Evolutionary conservation across 2,888 invertebrate species (phyloP).

Genomic region (Dilophus febrilis): DNA sequence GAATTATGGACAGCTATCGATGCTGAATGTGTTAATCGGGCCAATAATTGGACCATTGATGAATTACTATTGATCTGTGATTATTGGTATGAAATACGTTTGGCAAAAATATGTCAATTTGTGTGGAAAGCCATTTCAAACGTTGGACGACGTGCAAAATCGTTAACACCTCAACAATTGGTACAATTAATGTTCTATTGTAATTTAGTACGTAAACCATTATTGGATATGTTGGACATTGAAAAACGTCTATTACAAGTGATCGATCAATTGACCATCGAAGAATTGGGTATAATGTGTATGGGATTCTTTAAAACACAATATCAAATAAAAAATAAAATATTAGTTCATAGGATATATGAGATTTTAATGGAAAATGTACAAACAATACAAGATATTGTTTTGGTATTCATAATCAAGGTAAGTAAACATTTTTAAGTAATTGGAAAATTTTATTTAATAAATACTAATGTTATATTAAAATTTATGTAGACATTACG

Average conservation of each 20-base stretch:
- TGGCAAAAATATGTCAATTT: constrained; percentile 38
- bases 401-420: constrained; percentile 48
- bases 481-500: constrained; percentile 30
- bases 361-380: constrained; percentile 33
- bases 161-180: constrained; percentile 40
- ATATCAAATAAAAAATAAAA: constrained; percentile 38
- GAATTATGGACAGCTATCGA: constrained; percentile 52
- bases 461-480: background rate
- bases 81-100: constrained; percentile 43
- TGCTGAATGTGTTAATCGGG: constrained; percentile 37
- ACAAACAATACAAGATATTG: constrained; percentile 41
- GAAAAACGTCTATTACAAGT: constrained; percentile 37
- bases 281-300: constrained; percentile 52
- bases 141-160: constrained; percentile 37
- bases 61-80: constrained; percentile 41
- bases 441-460: too few relatives aligned
- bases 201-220: constrained; percentile 38
- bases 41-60: constrained; percentile 34
- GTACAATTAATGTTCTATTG: constrained; percentile 50
- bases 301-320: constrained; percentile 66
- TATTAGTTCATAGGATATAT: constrained; percentile 35
- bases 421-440: constrained; percentile 17
- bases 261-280: constrained; percentile 38
- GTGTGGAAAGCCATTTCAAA: constrained; percentile 35
- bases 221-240: constrained; percentile 44